Evolutionary conservation across 2,888 invertebrate species (phyloP).

Genomic region (Drosophila fulvimacula): DNA sequence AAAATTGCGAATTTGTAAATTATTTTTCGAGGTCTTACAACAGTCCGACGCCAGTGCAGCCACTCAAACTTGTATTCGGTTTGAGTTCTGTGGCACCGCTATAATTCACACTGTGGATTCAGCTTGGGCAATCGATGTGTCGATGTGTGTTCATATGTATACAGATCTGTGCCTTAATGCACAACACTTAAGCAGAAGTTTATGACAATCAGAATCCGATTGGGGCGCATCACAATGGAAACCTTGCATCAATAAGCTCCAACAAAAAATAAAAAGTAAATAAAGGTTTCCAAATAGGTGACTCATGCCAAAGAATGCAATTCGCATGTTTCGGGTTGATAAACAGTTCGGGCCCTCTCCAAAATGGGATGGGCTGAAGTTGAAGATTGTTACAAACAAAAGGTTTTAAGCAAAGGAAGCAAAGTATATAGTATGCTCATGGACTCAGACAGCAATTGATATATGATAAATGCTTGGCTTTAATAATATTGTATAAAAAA

Average conservation of each 20-base stretch:
- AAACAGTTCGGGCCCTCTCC: slow-evolving; percentile 33
- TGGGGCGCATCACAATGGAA: slow-evolving; percentile 35
- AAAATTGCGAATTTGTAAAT: slow-evolving; percentile 43
- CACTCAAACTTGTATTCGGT: slow-evolving; percentile 32
- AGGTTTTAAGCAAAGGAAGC: slow-evolving; percentile 26
- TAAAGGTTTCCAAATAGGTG: slow-evolving; percentile 34
- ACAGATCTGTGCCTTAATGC: slow-evolving; percentile 42
- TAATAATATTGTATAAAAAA: background rate
- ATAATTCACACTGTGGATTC: slow-evolving; percentile 44
- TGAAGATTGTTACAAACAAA: slow-evolving; percentile 45
- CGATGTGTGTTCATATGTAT: slow-evolving; percentile 51
- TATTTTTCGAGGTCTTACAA: slow-evolving; percentile 39
- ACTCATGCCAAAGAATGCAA: slow-evolving; percentile 57
- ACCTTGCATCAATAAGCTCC: slow-evolving; percentile 26
- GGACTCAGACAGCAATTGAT: background rate
- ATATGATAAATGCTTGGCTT: slow-evolving; percentile 13
- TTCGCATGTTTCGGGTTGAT: slow-evolving; percentile 49
- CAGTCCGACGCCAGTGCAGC: slow-evolving; percentile 30
- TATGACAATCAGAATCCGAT: slow-evolving; percentile 43
- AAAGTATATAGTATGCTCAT: slow-evolving; percentile 5
- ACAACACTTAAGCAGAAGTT: slow-evolving; percentile 61
- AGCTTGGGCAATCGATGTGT: slow-evolving; percentile 24
- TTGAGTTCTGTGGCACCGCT: slow-evolving; percentile 36
- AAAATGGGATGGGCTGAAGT: slow-evolving; percentile 43
- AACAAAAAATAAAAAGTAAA: slow-evolving; percentile 14